A percentile compares a stretch with the other conserved stretches of the same genome.
These are phyloP conservation scores for Nomada ruficornis DNA, from an alignment of 2,888 invertebrate genomes.

Conservation along the genomic window DNA sequence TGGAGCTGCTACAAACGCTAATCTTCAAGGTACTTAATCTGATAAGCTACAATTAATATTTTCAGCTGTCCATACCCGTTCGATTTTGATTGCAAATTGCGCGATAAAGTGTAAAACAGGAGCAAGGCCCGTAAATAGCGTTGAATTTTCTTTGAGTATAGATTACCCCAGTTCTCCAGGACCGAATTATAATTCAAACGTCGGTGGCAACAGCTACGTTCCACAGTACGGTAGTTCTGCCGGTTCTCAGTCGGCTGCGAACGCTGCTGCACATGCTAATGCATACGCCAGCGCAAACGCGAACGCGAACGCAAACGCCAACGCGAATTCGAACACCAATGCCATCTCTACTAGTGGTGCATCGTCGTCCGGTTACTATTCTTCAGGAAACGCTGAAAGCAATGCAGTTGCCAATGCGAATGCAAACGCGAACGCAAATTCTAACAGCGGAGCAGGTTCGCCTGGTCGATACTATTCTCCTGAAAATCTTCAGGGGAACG, in stretches of 20 bases:
- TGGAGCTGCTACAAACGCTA: slow-evolving; percentile 43
- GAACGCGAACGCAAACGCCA: slow-evolving; percentile 52
- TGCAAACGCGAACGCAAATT: slow-evolving; percentile 54
- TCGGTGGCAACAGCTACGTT: slow-evolving; percentile 6
- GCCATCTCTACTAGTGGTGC: background rate
- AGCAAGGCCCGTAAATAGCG: slow-evolving; percentile 16
- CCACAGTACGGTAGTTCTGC: slow-evolving; percentile 54
- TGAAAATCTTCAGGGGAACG: background rate
- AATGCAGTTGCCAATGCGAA: slow-evolving; percentile 54
- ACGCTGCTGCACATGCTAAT: slow-evolving; percentile 38
- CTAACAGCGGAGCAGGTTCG: background rate
- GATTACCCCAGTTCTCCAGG: slow-evolving; percentile 44
- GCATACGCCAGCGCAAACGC: background rate
- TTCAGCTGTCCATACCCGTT: too few relatives aligned
- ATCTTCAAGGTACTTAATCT: slow-evolving; percentile 59
- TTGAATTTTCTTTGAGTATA: slow-evolving; percentile 52
- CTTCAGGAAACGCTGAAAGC: slow-evolving; percentile 11
- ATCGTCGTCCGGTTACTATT: background rate
- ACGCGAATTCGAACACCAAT: slow-evolving; percentile 52
- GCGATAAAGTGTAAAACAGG: background rate
- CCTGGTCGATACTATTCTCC: slow-evolving; percentile 3
- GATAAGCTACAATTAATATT: too few relatives aligned
- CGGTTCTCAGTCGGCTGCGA: slow-evolving; percentile 54
- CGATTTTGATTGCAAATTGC: background rate
- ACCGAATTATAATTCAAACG: slow-evolving; percentile 18